A percentile compares a stretch with the other conserved stretches of the same genome.
phyloP scores from a whole-genome alignment of 2,113 vertebrate species.

The Poeciliopsis occidentalis region DNA sequence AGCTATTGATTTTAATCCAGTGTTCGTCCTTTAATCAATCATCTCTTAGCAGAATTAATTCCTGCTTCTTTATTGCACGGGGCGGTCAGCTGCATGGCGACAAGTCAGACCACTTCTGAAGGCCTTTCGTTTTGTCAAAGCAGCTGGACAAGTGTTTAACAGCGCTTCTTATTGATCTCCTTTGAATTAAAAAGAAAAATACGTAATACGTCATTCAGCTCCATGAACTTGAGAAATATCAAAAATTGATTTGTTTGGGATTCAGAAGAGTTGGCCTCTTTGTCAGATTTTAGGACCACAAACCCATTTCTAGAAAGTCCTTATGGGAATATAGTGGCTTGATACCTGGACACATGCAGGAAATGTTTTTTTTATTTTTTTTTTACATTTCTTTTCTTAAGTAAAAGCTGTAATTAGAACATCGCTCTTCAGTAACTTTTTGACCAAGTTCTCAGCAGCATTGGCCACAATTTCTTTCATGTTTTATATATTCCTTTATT shows the following conservation, averaged over 20 bases:
- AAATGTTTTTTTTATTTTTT: no score
- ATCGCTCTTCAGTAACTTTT: no score
- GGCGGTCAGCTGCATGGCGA: conserved; percentile 36
- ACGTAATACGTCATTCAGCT: conserved; percentile 43
- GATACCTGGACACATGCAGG: no score
- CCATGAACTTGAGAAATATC: conserved; percentile 52
- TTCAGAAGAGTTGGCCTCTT: no score
- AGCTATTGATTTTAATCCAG: conserved; percentile 62
- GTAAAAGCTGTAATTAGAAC: no score
- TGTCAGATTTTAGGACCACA: no score
- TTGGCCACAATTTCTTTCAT: background rate
- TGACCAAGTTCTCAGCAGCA: no score
- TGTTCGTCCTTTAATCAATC: conserved; percentile 53
- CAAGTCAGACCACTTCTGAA: conserved; percentile 20
- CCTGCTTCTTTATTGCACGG: conserved; percentile 20
- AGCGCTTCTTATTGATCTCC: conserved; percentile 47
- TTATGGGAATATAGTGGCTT: no score
- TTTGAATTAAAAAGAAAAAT: conserved; percentile 53
- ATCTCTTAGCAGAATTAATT: conserved; percentile 50
- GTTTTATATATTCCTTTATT: no score
- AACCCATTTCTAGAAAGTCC: no score
- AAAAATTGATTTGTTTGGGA: conserved; percentile 50
- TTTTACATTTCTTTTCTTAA: no score
- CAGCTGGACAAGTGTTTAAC: conserved; percentile 47
- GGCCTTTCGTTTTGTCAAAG: conserved; percentile 24